A percentile compares a stretch with the other conserved stretches of the same genome.
These are phyloP conservation scores for Sterna hirundo DNA, from an alignment of 2,113 vertebrate species.

Conservation along the genomic window DNA sequence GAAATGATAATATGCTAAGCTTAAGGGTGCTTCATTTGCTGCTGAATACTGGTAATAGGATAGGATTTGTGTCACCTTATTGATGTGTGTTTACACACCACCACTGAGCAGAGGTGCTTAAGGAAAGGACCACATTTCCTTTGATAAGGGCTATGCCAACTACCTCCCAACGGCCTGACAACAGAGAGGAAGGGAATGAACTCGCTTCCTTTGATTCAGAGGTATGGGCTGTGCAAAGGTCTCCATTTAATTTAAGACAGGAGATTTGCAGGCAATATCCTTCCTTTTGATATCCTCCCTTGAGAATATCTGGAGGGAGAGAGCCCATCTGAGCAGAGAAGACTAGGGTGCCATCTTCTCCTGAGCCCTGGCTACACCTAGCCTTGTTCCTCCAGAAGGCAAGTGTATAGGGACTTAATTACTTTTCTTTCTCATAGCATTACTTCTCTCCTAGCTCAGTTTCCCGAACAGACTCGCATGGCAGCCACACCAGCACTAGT, in stretches of 20 bases:
- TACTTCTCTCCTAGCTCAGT: not conserved
- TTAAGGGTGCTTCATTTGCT: conserved; percentile 15
- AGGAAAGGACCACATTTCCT: not conserved
- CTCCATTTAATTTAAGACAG: not conserved
- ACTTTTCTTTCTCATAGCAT: not conserved
- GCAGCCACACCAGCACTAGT: not conserved
- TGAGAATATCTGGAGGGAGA: not conserved
- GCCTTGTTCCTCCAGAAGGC: not conserved
- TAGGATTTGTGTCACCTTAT: conserved; percentile 34
- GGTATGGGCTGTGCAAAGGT: not conserved
- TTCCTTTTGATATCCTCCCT: conserved; percentile 18
- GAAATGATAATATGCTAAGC: conserved; percentile 37
- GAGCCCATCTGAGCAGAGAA: not conserved
- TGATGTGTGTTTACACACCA: conserved; percentile 35
- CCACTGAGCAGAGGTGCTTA: not conserved
- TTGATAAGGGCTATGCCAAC: not conserved
- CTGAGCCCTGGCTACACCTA: not conserved
- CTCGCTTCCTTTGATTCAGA: not conserved
- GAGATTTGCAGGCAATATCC: not conserved
- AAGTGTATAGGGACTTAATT: not conserved
- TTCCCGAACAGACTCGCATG: not conserved
- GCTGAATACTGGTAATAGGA: conserved; percentile 23
- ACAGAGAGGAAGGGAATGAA: not conserved
- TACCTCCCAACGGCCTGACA: not conserved
- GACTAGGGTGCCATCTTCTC: not conserved